Evolutionary conservation across 2,113 vertebrate genomes (phyloP).

Genomic region (Mohoua ochrocephala): DNA sequence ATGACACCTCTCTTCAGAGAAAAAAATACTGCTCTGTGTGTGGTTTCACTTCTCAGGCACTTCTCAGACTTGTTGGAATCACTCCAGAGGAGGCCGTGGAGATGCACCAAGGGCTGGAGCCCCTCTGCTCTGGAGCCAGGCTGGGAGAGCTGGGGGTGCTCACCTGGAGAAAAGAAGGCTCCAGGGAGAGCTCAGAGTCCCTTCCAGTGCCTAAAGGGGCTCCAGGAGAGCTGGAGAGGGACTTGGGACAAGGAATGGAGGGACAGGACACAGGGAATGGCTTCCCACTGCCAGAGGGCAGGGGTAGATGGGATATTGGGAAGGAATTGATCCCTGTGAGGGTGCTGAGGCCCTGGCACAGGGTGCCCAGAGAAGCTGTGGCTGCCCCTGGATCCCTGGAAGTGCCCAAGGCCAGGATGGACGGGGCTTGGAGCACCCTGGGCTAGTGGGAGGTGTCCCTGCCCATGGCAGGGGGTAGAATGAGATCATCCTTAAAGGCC

Average conservation of each 20-base stretch:
- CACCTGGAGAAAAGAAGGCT: neutral
- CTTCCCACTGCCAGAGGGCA: neutral
- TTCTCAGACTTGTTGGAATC: neutral
- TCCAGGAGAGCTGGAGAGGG: neutral
- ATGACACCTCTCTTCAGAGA: neutral
- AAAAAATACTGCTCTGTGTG: neutral
- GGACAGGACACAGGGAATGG: neutral
- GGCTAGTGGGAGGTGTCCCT: rapidly evolving
- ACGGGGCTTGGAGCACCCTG: rapidly evolving
- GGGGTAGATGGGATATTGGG: rapidly evolving
- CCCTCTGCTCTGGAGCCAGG: neutral
- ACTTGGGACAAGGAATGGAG: neutral
- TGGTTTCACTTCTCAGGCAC: neutral
- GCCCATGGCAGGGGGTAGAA: rapidly evolving
- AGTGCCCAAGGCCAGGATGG: neutral
- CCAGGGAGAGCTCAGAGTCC: neutral
- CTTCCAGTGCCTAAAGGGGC: rapidly evolving
- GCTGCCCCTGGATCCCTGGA: neutral
- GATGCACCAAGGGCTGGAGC: neutral
- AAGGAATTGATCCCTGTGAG: rapidly evolving
- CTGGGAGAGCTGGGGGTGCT: neutral
- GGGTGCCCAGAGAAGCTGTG: neutral
- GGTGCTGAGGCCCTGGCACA: neutral
- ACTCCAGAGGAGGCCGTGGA: neutral
- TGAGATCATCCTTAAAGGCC: rapidly evolving